phyloP scores from a whole-genome alignment of 2,113 vertebrate genomes.

The Ceyx cyanopectus region DNA sequence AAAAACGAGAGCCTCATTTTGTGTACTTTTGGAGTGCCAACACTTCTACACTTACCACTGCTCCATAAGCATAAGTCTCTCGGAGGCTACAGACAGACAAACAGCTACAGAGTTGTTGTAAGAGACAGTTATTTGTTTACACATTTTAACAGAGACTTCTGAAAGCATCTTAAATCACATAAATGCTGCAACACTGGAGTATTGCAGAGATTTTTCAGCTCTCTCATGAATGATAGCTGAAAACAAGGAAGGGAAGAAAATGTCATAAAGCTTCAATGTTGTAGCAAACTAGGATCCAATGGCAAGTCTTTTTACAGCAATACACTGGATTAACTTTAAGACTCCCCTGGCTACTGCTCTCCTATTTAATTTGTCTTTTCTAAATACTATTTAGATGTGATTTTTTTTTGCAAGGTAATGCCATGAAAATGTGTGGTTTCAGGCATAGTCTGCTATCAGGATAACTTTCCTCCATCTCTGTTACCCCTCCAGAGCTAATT shows the following conservation, averaged over 20 bases:
- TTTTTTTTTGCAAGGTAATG: constrained; percentile 3
- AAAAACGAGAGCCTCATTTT: neutral
- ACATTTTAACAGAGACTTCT: neutral
- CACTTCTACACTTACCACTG: neutral
- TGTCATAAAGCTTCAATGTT: constrained; percentile 33
- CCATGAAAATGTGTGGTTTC: neutral
- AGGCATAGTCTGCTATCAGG: neutral
- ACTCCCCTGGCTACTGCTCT: constrained; percentile 40
- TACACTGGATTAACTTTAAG: constrained; percentile 55
- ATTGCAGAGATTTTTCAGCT: neutral
- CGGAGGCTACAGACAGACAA: neutral
- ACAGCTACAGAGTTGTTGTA: neutral
- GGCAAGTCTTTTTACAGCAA: constrained; percentile 68
- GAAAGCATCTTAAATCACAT: constrained; percentile 3
- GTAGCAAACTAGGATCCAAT: constrained; percentile 67
- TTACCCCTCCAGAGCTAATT: neutral
- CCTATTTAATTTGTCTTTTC: constrained; percentile 55
- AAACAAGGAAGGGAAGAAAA: constrained; percentile 53
- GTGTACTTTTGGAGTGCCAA: neutral
- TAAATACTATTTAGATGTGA: neutral
- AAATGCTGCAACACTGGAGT: neutral
- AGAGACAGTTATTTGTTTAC: neutral
- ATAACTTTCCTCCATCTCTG: neutral
- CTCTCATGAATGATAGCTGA: constrained; percentile 27
- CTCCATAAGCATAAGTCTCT: neutral